Percentiles rank a stretch among this genome's conserved stretches.
Conservation (phyloP, 2,888 invertebrate genomes). For the Eupithecia subfuscata region DNA sequence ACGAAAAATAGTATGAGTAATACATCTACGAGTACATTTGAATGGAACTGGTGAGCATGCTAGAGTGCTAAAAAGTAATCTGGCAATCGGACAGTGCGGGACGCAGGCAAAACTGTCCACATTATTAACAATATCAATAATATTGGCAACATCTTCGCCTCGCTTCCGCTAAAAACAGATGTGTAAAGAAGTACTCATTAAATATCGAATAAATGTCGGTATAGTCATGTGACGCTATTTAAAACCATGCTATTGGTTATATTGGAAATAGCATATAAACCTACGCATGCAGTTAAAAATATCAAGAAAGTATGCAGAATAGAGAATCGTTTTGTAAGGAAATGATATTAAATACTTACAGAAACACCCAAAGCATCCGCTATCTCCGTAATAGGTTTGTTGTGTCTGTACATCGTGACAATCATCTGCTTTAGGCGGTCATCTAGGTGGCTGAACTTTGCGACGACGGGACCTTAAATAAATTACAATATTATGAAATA, state of each 20-base stretch:
- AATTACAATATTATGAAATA: background rate
- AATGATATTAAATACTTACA: slow-evolving; percentile 23
- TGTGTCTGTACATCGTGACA: slow-evolving; percentile 30
- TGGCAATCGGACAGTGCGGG: background rate
- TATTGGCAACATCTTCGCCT: background rate
- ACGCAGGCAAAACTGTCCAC: background rate
- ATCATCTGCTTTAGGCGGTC: slow-evolving; percentile 24
- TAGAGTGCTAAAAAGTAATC: background rate
- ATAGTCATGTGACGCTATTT: background rate
- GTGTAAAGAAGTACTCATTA: background rate
- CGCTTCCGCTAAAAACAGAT: background rate
- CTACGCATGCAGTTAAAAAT: too few species aligned
- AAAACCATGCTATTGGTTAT: background rate
- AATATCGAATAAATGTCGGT: too few species aligned
- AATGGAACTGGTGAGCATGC: too few species aligned
- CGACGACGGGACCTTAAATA: slow-evolving; percentile 7
- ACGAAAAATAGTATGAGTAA: background rate
- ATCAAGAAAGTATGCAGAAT: background rate
- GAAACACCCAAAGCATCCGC: slow-evolving; percentile 32
- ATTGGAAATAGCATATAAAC: background rate
- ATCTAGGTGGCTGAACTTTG: slow-evolving; percentile 26
- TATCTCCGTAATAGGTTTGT: slow-evolving; percentile 31
- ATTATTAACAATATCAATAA: background rate
- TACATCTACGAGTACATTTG: too few species aligned
- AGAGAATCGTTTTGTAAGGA: background rate